Evolutionary conservation across 2,888 invertebrate genomes (phyloP).

Genomic region (Griposia aprilina): DNA sequence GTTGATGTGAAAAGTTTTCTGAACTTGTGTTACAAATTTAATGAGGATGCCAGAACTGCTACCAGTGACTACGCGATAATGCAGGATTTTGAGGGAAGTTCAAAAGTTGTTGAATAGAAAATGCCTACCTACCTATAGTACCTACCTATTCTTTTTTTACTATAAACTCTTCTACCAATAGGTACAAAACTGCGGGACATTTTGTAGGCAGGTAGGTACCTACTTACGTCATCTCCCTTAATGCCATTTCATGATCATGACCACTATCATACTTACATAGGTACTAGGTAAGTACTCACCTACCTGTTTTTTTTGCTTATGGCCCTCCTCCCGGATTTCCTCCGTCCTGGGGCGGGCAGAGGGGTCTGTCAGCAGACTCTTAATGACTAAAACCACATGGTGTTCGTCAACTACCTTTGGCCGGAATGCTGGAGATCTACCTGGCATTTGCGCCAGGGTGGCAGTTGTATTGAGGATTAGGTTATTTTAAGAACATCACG

Average conservation of each 20-base stretch:
- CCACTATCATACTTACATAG: no score
- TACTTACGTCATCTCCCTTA: background rate
- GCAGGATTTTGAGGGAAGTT: background rate
- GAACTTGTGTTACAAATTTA: conserved; percentile 19
- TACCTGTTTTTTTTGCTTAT: no score
- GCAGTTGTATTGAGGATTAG: background rate
- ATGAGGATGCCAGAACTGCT: conserved; percentile 1
- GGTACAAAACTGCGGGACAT: background rate
- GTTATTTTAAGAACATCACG: background rate
- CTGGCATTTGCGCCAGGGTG: background rate
- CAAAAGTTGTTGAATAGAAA: background rate
- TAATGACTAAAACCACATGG: background rate
- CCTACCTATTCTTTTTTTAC: background rate
- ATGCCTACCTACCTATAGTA: no score
- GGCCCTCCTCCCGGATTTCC: background rate
- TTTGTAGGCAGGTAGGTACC: no score
- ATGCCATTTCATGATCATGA: background rate
- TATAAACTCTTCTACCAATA: background rate
- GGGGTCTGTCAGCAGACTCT: background rate
- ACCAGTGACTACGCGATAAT: background rate
- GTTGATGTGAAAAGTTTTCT: conserved; percentile 19
- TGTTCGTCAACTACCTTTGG: background rate
- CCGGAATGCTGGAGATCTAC: background rate
- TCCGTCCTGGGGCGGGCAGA: background rate
- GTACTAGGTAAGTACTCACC: background rate